Percentiles rank a stretch among this genome's conserved stretches.
These are phyloP conservation scores for Sepioteuthis lessoniana DNA, from an alignment of 2,888 invertebrate species.

Conservation along the genomic window DNA sequence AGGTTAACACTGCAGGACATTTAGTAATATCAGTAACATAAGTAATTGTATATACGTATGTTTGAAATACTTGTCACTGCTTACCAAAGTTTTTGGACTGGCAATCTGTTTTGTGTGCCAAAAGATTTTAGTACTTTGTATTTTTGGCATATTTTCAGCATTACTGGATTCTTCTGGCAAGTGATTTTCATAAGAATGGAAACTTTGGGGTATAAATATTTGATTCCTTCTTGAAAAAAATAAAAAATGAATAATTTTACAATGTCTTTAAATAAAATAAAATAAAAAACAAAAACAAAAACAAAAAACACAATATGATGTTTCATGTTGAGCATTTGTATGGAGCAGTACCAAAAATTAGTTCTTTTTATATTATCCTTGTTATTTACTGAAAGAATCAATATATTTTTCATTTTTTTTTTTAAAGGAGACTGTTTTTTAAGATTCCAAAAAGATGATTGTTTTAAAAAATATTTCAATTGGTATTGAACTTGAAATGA, in stretches of 20 bases:
- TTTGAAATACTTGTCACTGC: neutral
- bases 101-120: neutral
- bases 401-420: too few species aligned
- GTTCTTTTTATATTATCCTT: too few species aligned
- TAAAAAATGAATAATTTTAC: neutral
- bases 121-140: neutral
- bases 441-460: too few species aligned
- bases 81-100: neutral
- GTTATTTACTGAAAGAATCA: too few species aligned
- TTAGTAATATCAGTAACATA: neutral
- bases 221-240: neutral
- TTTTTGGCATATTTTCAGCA: neutral
- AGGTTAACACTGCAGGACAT: neutral
- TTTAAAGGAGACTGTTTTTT: too few species aligned
- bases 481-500: too few species aligned
- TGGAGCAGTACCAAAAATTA: too few species aligned
- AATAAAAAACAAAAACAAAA: neutral
- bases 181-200: neutral
- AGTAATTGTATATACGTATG: neutral
- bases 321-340: neutral
- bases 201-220: conserved; percentile 5
- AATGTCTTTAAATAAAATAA: neutral
- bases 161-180: neutral
- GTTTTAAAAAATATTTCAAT: too few species aligned
- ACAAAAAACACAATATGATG: neutral